Evolutionary conservation across 2,113 vertebrate species (phyloP), one percentile per base, ranked within the genome.

Genomic region (Danio rerio): DNA sequence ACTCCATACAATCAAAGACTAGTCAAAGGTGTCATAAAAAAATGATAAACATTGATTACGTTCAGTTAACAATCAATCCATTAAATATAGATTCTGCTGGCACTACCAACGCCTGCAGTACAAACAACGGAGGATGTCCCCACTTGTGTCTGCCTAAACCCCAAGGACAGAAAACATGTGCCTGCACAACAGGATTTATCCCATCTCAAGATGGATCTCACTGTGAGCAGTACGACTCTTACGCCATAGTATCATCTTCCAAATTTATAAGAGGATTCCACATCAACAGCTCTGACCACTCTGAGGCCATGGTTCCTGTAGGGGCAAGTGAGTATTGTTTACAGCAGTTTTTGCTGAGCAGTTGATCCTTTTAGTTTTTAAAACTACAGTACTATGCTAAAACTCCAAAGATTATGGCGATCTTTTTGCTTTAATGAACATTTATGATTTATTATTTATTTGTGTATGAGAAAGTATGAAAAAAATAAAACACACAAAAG

Each of bases 201-300:
- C 88, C 83, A 1, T 91, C 92, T 66, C 79, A 78, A 1, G 92
- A 92, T 12, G 92, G 90, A 16, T 70, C 88, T 55, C 81, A 59
- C 65, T 94, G 93, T 65, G 85, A 92, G 81, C 87, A 91, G 52
- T 93, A 89, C 75, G 92, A 93, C 0, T 93, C 93, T 2, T 93
- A 90, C 0, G 92, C 92, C 9, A 20, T 94, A n/a, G 85, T 93
- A 76, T 90, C 92, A 52, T 89, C 86, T 4, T 15, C 78, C 16
- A 84, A 74, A 15, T 83, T 83, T 61, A 93, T 94, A 74, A 90
- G 92, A 21, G 93, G 93, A 77, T 93, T 93, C 86, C 91, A 93
- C 81, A 89, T 94, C 68, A 93, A 94, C 86, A 93, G 92, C 86
- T 91, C 92, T 0, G 92, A 93, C 82, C 93, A 94, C 87, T 93